phyloP scores from a whole-genome alignment of 2,113 vertebrate species.

The Colaptes auratus region DNA sequence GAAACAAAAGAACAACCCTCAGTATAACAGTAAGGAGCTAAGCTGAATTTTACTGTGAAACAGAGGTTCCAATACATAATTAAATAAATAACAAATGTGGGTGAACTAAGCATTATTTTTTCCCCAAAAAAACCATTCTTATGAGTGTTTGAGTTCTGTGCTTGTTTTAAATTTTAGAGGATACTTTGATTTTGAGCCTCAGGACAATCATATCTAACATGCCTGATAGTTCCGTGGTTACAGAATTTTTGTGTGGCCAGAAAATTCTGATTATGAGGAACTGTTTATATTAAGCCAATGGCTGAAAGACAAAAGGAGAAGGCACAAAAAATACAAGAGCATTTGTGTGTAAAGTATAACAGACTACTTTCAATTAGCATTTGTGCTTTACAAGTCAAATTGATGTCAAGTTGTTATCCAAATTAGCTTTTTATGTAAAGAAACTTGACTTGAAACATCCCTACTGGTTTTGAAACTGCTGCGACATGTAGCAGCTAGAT shows the following conservation, averaged over 20 bases:
- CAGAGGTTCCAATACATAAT: not conserved
- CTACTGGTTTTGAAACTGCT: constrained; percentile 17
- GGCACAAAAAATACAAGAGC: not conserved
- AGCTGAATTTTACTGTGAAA: not conserved
- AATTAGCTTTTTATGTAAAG: constrained; percentile 30
- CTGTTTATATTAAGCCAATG: not conserved
- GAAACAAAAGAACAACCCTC: not conserved
- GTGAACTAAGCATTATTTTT: not conserved
- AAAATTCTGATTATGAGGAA: not conserved
- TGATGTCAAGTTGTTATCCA: not conserved
- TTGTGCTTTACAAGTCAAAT: constrained; percentile 27
- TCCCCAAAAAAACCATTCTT: not conserved
- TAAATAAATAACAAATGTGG: not conserved
- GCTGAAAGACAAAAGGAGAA: not conserved
- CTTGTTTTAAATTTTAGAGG: not conserved
- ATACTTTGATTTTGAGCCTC: not conserved
- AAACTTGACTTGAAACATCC: constrained; percentile 41
- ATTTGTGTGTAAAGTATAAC: not conserved
- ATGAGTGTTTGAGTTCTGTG: not conserved
- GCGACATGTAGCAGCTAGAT: constrained; percentile 5
- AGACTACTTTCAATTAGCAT: not conserved
- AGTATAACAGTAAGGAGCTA: not conserved
- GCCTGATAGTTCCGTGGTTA: not conserved
- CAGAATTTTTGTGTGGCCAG: not conserved
- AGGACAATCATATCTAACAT: not conserved